These are phyloP conservation scores for Caenorhabditis sulstoni DNA, from an alignment of 2,888 invertebrate species.

Conservation along the genomic window DNA sequence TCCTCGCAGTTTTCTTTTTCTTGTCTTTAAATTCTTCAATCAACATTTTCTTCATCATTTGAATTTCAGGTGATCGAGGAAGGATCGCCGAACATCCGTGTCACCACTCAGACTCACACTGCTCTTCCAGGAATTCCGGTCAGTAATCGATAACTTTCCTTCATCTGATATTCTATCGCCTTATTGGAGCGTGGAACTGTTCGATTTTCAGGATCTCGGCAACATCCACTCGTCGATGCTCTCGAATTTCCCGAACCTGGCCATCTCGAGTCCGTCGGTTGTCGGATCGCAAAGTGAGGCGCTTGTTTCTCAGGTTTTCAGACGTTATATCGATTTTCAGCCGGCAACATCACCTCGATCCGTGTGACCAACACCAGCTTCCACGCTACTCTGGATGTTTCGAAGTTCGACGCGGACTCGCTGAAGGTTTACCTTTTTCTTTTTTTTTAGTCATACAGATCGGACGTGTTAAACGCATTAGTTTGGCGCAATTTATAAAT, in stretches of 20 bases:
- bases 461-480: too few species aligned
- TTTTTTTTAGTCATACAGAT: too few species aligned
- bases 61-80: conserved; percentile 61
- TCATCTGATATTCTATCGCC: too few species aligned
- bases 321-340: conserved; percentile 13
- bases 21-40: neutral
- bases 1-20: neutral
- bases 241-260: conserved; percentile 53
- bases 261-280: conserved; percentile 43
- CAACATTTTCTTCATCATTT: neutral
- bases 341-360: conserved; percentile 62
- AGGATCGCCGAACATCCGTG: conserved; percentile 62
- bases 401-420: conserved; percentile 75
- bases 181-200: too few species aligned
- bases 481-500: too few species aligned
- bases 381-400: conserved; percentile 74
- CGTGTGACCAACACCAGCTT: conserved; percentile 74
- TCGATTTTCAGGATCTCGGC: conserved; percentile 40
- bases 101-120: conserved; percentile 59
- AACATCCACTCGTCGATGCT: conserved; percentile 57
- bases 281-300: conserved; percentile 16
- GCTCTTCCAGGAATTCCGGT: conserved; percentile 60
- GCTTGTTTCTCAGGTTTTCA: too few species aligned
- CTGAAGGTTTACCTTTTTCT: conserved; percentile 69
- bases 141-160: conserved; percentile 10